Base-by-base conservation (phyloP, 2,113 vertebrate species). In the Beaufortia kweichowensis region DNA sequence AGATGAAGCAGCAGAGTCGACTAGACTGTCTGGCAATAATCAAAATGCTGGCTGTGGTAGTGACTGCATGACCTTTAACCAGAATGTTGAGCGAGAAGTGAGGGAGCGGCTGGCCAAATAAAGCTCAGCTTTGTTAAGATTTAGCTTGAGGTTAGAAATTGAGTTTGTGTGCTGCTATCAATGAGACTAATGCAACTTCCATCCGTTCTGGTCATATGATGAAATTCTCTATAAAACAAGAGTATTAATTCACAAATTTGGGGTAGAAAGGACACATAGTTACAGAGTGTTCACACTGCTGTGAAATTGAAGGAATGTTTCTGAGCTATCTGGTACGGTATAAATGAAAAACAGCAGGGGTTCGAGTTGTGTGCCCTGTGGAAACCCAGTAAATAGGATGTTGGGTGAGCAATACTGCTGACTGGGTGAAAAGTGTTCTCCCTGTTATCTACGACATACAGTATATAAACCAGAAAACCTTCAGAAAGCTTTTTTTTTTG, bases 391-490 rank as follows among this genome's bases (percentile, higher is more conserved):
- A 21, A 21, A 31, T 6, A 31, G 3, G 21, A 14, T n/a, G 8
- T 15, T n/a, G 48, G 48, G 48, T n/a, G 31, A 43, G 69, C 31
- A 17, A 12, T 59, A 17, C 55, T 19, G 33, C 23, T 28, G 10
- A 59, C 69, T 56, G n/a, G n/a, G 19, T 56, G 15, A 69, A 48
- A 69, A 33, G n/a, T n/a, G n/a, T n/a, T n/a, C n/a, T n/a, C n/a
- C n/a, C 29, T 55, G 19, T 53, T 53, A 35, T 24, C 28, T 5
- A 55, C 55, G 29, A 28, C 21, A 59, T 39, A 71, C 11, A n/a
- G n/a, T n/a, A n/a, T 39, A 39, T 39, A 10, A 69, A 55, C 28
- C n/a, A 50, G 17, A 17, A 39, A 6, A 59, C 1, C 6, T 50
- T 19, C 29, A 17, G 6, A 56, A 56, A 56, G 1, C 26, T 21